Evolutionary conservation across 2,888 invertebrate genomes (phyloP), one percentile per base, ranked within the genome.

Genomic region (Noctua janthe): DNA sequence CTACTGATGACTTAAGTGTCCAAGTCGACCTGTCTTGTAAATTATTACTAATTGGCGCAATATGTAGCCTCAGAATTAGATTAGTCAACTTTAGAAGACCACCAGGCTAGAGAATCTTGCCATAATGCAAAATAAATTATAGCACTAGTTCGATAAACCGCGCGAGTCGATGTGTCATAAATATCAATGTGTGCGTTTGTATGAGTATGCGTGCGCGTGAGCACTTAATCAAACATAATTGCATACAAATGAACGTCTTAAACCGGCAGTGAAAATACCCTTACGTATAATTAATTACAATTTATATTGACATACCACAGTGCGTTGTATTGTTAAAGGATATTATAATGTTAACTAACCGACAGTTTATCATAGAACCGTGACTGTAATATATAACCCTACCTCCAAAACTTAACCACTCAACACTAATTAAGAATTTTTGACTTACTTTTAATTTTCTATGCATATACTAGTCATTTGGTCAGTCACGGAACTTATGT

Each of bases 321-420:
- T 81, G 82, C 88, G 81, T 80, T 83, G 87, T 82, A 87, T 88
- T 87, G 89, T 91, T 87, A 89, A 87, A 90, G 88, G 87, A 86
- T 91, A 83, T 83, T 76, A 73, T 71, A 71, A 74, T 74, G 69
- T 82, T 79, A 84, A 83, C 72, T 72, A 66, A 76, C 69, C 54
- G 43, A 74, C 71, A 87, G 64, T 81, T 39, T 74, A 82, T 71
- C 11, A 64, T n/a, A 69, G 11, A 64, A 67, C 84, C 85, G 85
- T 85, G 85, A 85, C 85, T 71, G 8, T 56, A 84, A 67, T n/a
- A 71, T 85, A 78, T 62, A 62, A 76, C 49, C 17, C 20, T 71
- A 62, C 74, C 64, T 62, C 69, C 43, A n/a, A 79, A 85, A 71
- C 35, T 73, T 51, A 23, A 72, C 39, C 51, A 76, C 49, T 76